A percentile compares a stretch with the other conserved stretches of the same genome.
phyloP scores from a whole-genome alignment of 2,113 vertebrate genomes.

The Pangasianodon hypophthalmus region DNA sequence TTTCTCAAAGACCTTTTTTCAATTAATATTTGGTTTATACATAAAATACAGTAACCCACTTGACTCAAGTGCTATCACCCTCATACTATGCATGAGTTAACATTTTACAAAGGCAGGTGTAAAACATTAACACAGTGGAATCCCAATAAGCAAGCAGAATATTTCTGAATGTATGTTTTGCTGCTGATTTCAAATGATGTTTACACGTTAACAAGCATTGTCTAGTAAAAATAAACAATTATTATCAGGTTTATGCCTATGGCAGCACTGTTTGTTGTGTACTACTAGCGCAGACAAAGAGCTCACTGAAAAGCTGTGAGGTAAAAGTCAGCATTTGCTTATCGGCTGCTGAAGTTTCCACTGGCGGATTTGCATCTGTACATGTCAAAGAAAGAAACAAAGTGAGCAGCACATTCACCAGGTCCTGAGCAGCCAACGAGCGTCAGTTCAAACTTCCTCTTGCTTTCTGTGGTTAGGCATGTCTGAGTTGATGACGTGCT shows the following conservation, averaged over 20 bases:
- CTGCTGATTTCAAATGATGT: neutral
- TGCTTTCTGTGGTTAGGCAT: conserved; percentile 66
- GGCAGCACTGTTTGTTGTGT: neutral
- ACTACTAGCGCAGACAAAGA: conserved; percentile 17
- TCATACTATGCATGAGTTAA: neutral
- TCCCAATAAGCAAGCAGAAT: neutral
- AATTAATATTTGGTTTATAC: neutral
- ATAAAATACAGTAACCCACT: neutral
- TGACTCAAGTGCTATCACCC: neutral
- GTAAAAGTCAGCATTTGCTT: conserved; percentile 68
- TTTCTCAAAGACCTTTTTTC: neutral
- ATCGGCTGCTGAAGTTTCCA: conserved; percentile 66
- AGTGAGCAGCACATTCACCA: conserved; percentile 13
- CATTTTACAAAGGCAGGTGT: neutral
- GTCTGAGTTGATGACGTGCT: conserved; percentile 55
- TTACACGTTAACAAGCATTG: neutral
- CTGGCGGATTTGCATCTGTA: conserved; percentile 70
- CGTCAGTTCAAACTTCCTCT: conserved; percentile 74
- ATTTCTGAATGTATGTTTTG: neutral
- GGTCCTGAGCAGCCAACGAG: conserved; percentile 33
- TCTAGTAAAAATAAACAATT: conserved; percentile 9
- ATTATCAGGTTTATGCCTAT: neutral
- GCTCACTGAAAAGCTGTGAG: conserved; percentile 22
- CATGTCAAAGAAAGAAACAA: conserved; percentile 42
- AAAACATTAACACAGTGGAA: too few species aligned